A percentile compares a stretch with the other conserved stretches of the same genome.
Evolutionary conservation across 2,113 vertebrate genomes (phyloP).

Genomic region (Triplophysa dalaica): DNA sequence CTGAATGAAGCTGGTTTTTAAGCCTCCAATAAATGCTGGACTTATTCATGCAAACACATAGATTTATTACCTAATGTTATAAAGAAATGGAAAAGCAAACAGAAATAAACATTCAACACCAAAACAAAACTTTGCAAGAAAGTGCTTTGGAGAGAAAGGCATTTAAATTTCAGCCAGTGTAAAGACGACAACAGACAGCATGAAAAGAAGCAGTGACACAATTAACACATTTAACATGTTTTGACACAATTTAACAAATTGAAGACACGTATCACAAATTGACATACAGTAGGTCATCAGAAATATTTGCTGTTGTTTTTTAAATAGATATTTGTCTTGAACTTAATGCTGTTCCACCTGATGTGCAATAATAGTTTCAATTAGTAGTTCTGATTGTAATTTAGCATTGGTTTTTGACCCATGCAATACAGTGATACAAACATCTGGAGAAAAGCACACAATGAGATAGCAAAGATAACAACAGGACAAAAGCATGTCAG

Average conservation of each 20-base stretch:
- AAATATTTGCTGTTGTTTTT: background rate
- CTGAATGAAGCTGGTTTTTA: background rate
- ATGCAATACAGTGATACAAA: constrained; percentile 1
- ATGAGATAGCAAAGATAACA: background rate
- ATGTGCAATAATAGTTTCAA: background rate
- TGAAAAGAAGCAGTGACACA: background rate
- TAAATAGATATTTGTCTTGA: background rate
- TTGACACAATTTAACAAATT: background rate
- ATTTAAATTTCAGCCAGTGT: no score
- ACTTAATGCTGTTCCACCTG: background rate
- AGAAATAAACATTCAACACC: background rate
- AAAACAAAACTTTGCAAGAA: no score
- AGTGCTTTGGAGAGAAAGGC: no score
- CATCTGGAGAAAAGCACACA: background rate
- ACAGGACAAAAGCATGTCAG: background rate
- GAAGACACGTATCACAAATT: background rate
- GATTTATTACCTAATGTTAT: background rate
- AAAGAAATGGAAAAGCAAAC: background rate
- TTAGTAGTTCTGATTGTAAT: background rate
- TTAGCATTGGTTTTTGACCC: background rate
- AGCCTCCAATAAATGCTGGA: background rate
- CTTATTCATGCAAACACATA: background rate
- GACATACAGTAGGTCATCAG: background rate
- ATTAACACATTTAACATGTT: background rate
- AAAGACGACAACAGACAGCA: background rate